Evolutionary conservation across 2,113 vertebrate genomes (phyloP).

Genomic region (Nothoprocta pentlandii): DNA sequence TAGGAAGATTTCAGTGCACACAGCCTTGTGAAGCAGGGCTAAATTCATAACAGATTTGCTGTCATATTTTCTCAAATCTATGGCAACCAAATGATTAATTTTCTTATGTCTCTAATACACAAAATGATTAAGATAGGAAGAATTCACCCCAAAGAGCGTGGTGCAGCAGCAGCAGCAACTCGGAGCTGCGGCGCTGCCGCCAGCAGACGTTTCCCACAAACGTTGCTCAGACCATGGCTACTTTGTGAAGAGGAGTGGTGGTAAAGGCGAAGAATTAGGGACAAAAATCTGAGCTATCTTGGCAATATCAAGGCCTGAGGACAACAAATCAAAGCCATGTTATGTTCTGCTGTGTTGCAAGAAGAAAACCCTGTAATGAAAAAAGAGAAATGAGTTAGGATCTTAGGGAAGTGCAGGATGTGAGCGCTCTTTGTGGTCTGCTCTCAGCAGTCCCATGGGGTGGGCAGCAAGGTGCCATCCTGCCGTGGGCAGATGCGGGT

Average conservation of each 20-base stretch:
- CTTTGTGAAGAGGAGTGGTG: background rate
- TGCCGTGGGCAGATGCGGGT: too few relatives aligned
- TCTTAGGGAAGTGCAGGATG: background rate
- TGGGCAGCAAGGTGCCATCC: too few relatives aligned
- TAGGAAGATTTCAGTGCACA: accelerated
- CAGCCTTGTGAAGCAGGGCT: background rate
- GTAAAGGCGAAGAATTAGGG: background rate
- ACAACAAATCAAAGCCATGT: background rate
- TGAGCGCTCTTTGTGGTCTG: too few relatives aligned
- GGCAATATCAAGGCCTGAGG: background rate
- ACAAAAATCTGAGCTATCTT: background rate
- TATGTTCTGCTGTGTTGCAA: too few relatives aligned
- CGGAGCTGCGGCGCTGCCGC: background rate
- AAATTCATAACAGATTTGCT: background rate
- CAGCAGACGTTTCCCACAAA: background rate
- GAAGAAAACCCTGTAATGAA: background rate
- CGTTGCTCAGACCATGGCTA: background rate
- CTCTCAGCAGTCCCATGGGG: too few relatives aligned
- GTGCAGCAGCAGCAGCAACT: background rate
- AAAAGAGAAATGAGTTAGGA: background rate
- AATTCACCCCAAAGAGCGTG: background rate
- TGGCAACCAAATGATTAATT: background rate
- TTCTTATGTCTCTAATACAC: background rate
- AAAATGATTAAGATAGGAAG: background rate
- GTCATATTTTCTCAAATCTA: background rate